Percentiles rank a stretch among this genome's conserved stretches.
These are phyloP conservation scores for Zaprionus obscuricornis DNA, from an alignment of 2,888 invertebrate species.

Conservation along the genomic window DNA sequence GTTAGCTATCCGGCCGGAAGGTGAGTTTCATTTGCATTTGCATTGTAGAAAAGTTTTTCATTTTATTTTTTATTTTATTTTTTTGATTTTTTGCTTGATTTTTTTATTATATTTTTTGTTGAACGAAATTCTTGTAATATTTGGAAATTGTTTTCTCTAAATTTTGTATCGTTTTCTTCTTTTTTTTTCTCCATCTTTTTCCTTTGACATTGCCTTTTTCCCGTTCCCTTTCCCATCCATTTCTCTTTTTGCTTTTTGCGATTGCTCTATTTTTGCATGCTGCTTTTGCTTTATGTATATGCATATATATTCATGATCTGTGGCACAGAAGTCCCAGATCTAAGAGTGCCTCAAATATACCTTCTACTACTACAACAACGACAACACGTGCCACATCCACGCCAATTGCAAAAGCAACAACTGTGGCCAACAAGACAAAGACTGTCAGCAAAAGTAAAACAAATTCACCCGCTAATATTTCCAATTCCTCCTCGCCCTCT, in stretches of 20 bases:
- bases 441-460: conserved; percentile 58
- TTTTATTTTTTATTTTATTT: no score
- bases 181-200: conserved; percentile 37
- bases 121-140: conserved; percentile 21
- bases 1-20: conserved; percentile 84
- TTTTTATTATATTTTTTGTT: not conserved
- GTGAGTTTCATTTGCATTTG: conserved; percentile 66
- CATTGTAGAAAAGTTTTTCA: not conserved
- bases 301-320: no score
- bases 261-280: conserved; percentile 45
- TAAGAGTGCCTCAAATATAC: conserved; percentile 27
- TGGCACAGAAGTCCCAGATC: conserved; percentile 56
- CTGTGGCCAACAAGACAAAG: no score
- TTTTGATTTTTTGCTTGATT: no score
- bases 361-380: conserved; percentile 24
- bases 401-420: no score
- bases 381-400: conserved; percentile 41
- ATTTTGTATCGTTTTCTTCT: conserved; percentile 6
- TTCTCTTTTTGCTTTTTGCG: conserved; percentile 7
- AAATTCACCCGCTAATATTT: conserved; percentile 61
- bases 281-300: conserved; percentile 20
- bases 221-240: conserved; percentile 28
- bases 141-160: no score
- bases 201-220: conserved; percentile 28
- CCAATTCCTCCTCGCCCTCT: conserved; percentile 50